Base-by-base conservation (phyloP, 2,888 invertebrate species). In the Tuta absoluta region DNA sequence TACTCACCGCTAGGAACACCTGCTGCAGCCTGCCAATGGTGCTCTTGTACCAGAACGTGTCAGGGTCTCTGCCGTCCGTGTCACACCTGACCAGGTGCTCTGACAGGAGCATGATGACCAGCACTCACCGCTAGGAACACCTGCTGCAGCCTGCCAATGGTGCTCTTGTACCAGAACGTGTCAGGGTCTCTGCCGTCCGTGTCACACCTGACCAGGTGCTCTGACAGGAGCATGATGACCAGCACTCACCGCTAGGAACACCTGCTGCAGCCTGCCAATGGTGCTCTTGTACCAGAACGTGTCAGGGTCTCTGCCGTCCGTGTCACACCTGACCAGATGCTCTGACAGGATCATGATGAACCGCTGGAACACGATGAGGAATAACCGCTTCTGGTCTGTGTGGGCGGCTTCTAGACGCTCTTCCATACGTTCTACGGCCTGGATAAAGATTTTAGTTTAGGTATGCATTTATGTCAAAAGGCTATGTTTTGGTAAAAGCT, bases 321-420 rank as follows among this genome's bases (percentile, higher is more conserved):
- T 97, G 87, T 99, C 99, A 82, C 97, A 97, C 66, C 96, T 93
- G 63, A 97, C 97, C 75, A 99, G 93, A 92, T 99, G 98, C 85
- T 99, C 98, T 0, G 98, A 98, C 71, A 99, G 92, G 75, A 98
- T 97, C 96, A 99, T 98, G 72, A 99, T 99, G 91, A 99, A 99
- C 67, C 99, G 94, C 93, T 99, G 98, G 90, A 99, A 99, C 76
- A 99, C 97, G 84, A 99, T 98, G 68, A 99, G 94, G 87, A 99
- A 99, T 69, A 99, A 92, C 80, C 98, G 97, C 90, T 99, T 99
- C 89, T 98, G 98, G 89, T 99, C 98, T 70, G 97, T 97, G 89
- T 98, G 98, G 0, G 98, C 98, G 2, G 96, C 95, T 86, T 99
- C 99, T 66, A 98, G 86, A 67, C 96, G 96, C 84, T 99, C 98